A percentile compares a stretch with the other conserved stretches of the same genome.
Conservation (phyloP, 1,140 invertebrate genomes). For the Ips typographus region DNA sequence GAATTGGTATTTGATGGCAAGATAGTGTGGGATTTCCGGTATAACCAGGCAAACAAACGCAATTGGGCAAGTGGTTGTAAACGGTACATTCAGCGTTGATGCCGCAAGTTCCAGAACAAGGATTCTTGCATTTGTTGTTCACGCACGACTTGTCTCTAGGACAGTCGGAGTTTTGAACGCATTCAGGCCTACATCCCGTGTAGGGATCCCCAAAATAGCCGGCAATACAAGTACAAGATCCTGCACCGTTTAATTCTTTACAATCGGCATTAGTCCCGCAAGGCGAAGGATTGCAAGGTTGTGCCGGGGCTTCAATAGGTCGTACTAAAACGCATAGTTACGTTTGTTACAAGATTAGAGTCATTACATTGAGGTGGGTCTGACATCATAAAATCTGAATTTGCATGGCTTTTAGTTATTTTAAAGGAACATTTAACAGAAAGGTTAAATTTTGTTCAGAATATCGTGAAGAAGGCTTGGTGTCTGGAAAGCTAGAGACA, state of each 20-base stretch:
- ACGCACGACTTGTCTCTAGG: constrained; percentile 61
- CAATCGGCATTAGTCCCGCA: constrained; percentile 82
- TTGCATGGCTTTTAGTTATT: too few species aligned
- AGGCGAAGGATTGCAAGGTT: constrained; percentile 65
- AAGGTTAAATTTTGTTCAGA: neutral
- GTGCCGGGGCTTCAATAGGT: constrained; percentile 52
- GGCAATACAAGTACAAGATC: constrained; percentile 69
- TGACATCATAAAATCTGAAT: too few species aligned
- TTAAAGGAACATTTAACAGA: neutral
- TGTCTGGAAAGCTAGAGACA: too few species aligned
- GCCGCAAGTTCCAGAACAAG: constrained; percentile 66
- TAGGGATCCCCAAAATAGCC: constrained; percentile 74
- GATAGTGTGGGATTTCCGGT: constrained; percentile 63
- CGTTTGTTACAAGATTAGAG: too few species aligned
- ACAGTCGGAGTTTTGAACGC: constrained; percentile 69
- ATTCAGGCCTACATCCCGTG: constrained; percentile 72
- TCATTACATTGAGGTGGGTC: too few species aligned
- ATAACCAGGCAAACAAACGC: constrained; percentile 65
- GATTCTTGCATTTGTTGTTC: constrained; percentile 67
- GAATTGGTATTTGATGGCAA: constrained; percentile 53
- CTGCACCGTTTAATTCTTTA: constrained; percentile 69
- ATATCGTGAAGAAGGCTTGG: too few species aligned
- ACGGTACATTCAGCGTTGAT: constrained; percentile 69
- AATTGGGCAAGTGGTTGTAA: constrained; percentile 68
- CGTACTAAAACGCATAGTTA: constrained; percentile 14